Evolutionary conservation across 2,797 vertebrate genomes (phyloP).

Genomic region (Coracias cyanogaster): DNA sequence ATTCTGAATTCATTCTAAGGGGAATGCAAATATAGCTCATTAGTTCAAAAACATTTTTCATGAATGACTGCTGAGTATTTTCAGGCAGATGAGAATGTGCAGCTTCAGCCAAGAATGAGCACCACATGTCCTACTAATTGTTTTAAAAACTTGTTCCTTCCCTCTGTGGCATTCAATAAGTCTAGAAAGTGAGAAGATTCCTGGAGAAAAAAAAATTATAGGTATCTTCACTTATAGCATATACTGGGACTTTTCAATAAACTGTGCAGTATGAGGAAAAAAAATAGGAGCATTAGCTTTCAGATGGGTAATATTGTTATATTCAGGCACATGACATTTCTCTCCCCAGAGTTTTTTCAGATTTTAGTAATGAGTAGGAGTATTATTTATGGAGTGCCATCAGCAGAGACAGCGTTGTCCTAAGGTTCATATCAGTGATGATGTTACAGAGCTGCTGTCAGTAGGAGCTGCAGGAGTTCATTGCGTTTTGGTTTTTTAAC

Average conservation of each 20-base stretch:
- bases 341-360: slow-evolving; percentile 21
- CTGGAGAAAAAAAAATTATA: slow-evolving; percentile 37
- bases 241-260: slow-evolving; percentile 38
- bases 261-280: background rate
- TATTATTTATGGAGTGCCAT: slow-evolving; percentile 53
- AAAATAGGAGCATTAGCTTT: slow-evolving; percentile 44
- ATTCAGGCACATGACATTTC: slow-evolving; percentile 40
- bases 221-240: background rate
- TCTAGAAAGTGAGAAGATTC: slow-evolving; percentile 56
- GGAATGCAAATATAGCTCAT: slow-evolving; percentile 87
- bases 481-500: slow-evolving; percentile 29
- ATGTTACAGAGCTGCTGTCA: slow-evolving; percentile 40
- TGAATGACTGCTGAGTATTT: slow-evolving; percentile 80
- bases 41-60: slow-evolving; percentile 86
- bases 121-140: slow-evolving; percentile 81
- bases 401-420: background rate
- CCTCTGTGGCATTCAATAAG: slow-evolving; percentile 69
- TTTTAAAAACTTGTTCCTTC: slow-evolving; percentile 82
- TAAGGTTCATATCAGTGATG: slow-evolving; percentile 45
- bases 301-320: background rate
- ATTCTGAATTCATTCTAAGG: slow-evolving; percentile 80
- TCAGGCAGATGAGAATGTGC: slow-evolving; percentile 78
- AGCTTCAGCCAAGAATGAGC: slow-evolving; percentile 79
- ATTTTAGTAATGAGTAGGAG: slow-evolving; percentile 44
- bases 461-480: slow-evolving; percentile 16